Evolutionary conservation across 2,888 invertebrate genomes (phyloP).

Genomic region (Endomychus coccineus): DNA sequence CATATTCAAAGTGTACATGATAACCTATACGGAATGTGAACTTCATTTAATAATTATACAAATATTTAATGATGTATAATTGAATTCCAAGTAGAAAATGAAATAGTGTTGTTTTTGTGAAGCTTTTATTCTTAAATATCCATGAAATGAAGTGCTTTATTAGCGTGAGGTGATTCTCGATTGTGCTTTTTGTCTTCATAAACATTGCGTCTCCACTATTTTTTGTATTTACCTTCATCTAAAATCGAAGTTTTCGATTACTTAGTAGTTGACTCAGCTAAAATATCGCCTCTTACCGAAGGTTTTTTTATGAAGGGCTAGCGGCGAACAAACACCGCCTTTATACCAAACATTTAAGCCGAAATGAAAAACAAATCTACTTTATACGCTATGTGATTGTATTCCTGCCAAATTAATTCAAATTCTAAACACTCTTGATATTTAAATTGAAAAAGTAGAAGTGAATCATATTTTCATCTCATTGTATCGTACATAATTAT

Average conservation of each 20-base stretch:
- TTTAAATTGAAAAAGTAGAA: too few species aligned
- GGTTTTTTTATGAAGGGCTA: slow-evolving; percentile 7
- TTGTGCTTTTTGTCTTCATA: slow-evolving; percentile 30
- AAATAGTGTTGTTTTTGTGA: slow-evolving; percentile 27
- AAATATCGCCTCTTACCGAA: slow-evolving; percentile 24
- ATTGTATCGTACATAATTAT: too few species aligned
- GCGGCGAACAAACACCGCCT: slow-evolving; percentile 10
- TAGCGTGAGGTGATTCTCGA: slow-evolving; percentile 30
- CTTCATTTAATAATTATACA: slow-evolving; percentile 29
- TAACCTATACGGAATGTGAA: too few species aligned
- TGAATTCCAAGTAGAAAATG: slow-evolving; percentile 34
- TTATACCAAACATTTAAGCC: slow-evolving; percentile 1
- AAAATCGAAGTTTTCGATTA: slow-evolving; percentile 34
- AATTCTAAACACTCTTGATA: too few species aligned
- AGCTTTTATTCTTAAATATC: slow-evolving; percentile 36
- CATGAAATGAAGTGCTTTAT: slow-evolving; percentile 43
- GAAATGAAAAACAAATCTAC: too few species aligned
- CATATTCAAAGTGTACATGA: too few species aligned
- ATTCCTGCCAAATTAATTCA: too few species aligned
- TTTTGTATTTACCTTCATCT: slow-evolving; percentile 35
- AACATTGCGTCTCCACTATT: slow-evolving; percentile 29
- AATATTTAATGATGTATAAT: slow-evolving; percentile 34
- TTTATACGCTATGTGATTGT: too few species aligned
- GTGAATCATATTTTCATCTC: too few species aligned
- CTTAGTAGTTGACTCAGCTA: slow-evolving; percentile 34